Conservation (phyloP, 2,113 vertebrate species). For the Nothocercus julius region DNA sequence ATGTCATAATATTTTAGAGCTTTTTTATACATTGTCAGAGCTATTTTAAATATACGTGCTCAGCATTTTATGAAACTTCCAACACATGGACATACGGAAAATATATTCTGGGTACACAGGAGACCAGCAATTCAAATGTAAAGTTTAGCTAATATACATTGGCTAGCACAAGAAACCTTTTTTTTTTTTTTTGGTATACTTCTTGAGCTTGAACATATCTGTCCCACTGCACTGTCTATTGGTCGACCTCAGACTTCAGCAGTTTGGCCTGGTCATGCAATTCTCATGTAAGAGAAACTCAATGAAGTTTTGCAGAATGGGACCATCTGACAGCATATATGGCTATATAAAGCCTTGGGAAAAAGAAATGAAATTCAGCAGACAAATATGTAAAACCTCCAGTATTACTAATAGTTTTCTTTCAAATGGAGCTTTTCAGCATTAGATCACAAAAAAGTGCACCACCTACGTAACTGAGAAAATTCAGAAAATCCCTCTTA, state of each 20-base stretch:
- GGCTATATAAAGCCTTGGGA: background rate
- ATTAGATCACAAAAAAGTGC: background rate
- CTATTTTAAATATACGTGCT: constrained; percentile 71
- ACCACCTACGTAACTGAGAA: no score
- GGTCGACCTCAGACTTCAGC: background rate
- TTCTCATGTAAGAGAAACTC: background rate
- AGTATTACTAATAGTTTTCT: background rate
- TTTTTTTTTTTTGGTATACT: constrained; percentile 3
- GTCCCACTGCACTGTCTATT: background rate
- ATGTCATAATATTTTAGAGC: constrained; percentile 71
- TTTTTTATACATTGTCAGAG: constrained; percentile 70
- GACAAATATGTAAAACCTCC: background rate
- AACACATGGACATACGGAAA: constrained; percentile 68
- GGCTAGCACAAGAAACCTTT: background rate
- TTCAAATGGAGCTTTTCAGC: background rate
- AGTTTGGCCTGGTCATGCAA: background rate
- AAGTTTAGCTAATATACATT: constrained; percentile 25
- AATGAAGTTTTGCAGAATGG: background rate
- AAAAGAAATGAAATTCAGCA: background rate
- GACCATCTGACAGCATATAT: background rate
- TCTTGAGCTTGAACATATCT: background rate
- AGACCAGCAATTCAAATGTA: constrained; percentile 53
- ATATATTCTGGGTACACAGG: constrained; percentile 60
- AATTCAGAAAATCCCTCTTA: background rate
- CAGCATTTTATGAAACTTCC: constrained; percentile 75